These are phyloP conservation scores for Apoderus coryli DNA, from an alignment of 2,888 invertebrate genomes.

Conservation along the genomic window DNA sequence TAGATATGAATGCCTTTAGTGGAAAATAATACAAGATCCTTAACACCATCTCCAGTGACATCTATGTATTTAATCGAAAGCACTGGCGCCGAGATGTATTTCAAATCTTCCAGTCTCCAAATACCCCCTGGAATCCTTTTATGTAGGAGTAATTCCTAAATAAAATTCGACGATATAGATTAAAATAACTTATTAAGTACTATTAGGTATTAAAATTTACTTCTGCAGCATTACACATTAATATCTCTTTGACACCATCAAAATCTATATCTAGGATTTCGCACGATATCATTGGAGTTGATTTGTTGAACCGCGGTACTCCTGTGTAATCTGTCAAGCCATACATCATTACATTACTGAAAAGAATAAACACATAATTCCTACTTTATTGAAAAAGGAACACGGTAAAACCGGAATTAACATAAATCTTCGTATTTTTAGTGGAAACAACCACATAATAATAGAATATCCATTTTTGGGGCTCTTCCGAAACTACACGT, in stretches of 20 bases:
- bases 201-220: slow-evolving; percentile 26
- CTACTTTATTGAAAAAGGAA: too few species aligned
- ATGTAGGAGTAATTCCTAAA: slow-evolving; percentile 40
- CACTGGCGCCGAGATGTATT: slow-evolving; percentile 44
- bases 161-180: too few species aligned
- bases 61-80: slow-evolving; percentile 46
- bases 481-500: too few species aligned
- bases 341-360: slow-evolving; percentile 35
- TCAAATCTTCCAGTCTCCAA: slow-evolving; percentile 37
- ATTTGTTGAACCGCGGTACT: slow-evolving; percentile 37
- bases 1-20: slow-evolving; percentile 50
- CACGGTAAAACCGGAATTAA: too few species aligned
- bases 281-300: slow-evolving; percentile 44
- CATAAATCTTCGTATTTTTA: too few species aligned
- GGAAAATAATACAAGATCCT: slow-evolving; percentile 48
- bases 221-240: slow-evolving; percentile 53
- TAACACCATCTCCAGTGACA: slow-evolving; percentile 49
- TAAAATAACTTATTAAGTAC: neutral
- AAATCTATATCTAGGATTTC: slow-evolving; percentile 53
- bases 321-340: slow-evolving; percentile 34
- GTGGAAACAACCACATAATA: too few species aligned
- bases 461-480: too few species aligned
- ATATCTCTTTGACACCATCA: slow-evolving; percentile 51
- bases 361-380: slow-evolving; percentile 11
- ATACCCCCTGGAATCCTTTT: slow-evolving; percentile 27